A percentile compares a stretch with the other conserved stretches of the same genome.
These are phyloP conservation scores for Dynastes tityus DNA, from an alignment of 2,888 invertebrate species.

Conservation along the genomic window DNA sequence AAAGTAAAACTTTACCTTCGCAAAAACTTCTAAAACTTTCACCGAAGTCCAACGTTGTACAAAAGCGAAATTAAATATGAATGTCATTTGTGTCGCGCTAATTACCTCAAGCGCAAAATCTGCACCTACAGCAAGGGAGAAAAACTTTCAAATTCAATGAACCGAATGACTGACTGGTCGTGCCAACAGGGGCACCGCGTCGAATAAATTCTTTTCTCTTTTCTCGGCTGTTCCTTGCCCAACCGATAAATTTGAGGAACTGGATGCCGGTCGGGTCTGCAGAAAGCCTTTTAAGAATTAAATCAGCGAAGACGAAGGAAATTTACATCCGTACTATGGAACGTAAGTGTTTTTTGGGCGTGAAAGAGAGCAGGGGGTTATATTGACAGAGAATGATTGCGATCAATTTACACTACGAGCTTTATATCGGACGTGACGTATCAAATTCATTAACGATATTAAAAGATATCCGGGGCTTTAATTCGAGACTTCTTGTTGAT, in stretches of 20 bases:
- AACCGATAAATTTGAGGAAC: constrained; percentile 34
- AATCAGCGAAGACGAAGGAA: constrained; percentile 26
- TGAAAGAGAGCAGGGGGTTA: neutral
- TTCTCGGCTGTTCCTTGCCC: constrained; percentile 1
- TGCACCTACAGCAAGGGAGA: neutral
- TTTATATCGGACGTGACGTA: constrained; percentile 39
- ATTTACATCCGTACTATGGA: constrained; percentile 22
- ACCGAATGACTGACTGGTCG: constrained; percentile 3
- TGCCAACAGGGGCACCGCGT: constrained; percentile 1
- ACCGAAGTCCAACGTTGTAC: neutral
- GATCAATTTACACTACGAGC: constrained; percentile 25
- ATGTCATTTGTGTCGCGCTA: constrained; percentile 28
- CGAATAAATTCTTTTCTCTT: constrained; percentile 3
- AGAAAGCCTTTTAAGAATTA: constrained; percentile 36
- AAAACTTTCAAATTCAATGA: constrained; percentile 35
- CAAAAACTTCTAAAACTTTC: constrained; percentile 27
- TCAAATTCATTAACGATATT: constrained; percentile 45
- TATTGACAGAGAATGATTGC: constrained; percentile 42
- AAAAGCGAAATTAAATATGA: constrained; percentile 36
- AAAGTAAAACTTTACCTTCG: neutral
- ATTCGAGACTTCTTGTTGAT: constrained; percentile 22
- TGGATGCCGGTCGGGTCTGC: constrained; percentile 12
- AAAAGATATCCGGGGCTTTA: constrained; percentile 36
- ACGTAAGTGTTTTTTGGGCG: neutral
- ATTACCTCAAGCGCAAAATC: constrained; percentile 7